Conservation (phyloP, 2,888 invertebrate genomes). For the Amblyjoppa proteus region DNA sequence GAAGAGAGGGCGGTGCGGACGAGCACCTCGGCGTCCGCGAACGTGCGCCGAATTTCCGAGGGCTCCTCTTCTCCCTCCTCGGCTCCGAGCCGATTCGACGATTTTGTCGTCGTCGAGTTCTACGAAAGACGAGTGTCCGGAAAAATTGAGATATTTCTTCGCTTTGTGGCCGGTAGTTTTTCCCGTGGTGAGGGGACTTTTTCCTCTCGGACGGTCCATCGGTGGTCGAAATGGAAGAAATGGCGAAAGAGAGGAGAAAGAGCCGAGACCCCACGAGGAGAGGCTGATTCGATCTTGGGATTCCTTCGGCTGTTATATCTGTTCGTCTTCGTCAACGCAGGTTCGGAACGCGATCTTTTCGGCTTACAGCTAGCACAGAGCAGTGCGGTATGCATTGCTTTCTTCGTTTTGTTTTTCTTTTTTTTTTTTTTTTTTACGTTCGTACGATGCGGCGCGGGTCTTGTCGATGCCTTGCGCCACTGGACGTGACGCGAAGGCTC, state of each 20-base stretch:
- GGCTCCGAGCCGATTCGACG: conserved; percentile 30
- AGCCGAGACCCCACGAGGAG: conserved; percentile 15
- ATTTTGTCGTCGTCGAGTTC: conserved; percentile 31
- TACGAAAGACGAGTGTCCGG: conserved; percentile 49
- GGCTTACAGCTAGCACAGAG: conserved; percentile 23
- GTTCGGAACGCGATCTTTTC: conserved; percentile 11
- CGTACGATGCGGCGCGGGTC: conserved; percentile 42
- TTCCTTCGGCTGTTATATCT: neutral
- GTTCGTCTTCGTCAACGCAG: conserved; percentile 20
- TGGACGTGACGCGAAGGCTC: conserved; percentile 78
- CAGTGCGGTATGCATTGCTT: conserved; percentile 31
- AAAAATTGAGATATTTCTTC: conserved; percentile 45
- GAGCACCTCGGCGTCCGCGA: conserved; percentile 52
- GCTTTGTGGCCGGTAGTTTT: conserved; percentile 24
- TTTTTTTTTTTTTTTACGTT: conserved; percentile 43
- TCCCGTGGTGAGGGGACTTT: conserved; percentile 32
- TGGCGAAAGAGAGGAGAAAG: conserved; percentile 22
- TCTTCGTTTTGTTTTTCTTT: conserved; percentile 29
- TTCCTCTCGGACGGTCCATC: conserved; percentile 33
- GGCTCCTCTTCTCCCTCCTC: conserved; percentile 36
- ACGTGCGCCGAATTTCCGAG: conserved; percentile 69
- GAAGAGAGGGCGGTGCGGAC: conserved; percentile 45
- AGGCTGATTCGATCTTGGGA: conserved; percentile 51
- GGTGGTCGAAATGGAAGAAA: conserved; percentile 9
- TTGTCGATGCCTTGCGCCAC: conserved; percentile 56